These are phyloP conservation scores for Ecdyonurus torrentis DNA, from an alignment of 2,888 invertebrate species.

Conservation along the genomic window DNA sequence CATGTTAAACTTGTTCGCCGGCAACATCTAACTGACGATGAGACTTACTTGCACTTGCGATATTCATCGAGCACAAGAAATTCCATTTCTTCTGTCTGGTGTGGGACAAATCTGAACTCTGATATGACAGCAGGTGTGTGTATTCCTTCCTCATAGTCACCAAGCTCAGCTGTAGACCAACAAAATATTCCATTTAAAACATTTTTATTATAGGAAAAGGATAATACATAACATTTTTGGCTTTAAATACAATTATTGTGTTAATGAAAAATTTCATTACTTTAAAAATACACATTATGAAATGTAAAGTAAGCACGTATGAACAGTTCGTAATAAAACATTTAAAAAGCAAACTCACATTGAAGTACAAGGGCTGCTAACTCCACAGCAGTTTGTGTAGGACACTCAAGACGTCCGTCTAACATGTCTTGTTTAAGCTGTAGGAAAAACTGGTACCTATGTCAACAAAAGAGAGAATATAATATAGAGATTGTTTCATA, in stretches of 20 bases:
- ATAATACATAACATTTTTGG: no score
- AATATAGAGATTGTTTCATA: not conserved
- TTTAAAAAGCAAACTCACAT: constrained; percentile 63
- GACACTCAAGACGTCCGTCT: constrained; percentile 77
- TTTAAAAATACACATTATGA: not conserved
- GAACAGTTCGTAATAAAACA: not conserved
- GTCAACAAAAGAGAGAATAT: not conserved
- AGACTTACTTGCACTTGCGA: constrained; percentile 47
- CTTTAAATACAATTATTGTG: no score
- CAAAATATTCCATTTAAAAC: no score
- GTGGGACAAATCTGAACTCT: constrained; percentile 92
- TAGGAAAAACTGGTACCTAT: constrained; percentile 85
- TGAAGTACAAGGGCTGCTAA: constrained; percentile 84
- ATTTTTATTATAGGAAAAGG: no score
- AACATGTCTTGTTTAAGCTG: constrained; percentile 93
- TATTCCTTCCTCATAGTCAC: constrained; percentile 81
- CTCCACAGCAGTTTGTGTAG: constrained; percentile 73
- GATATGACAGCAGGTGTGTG: constrained; percentile 96
- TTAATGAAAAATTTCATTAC: not conserved
- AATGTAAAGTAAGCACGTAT: not conserved
- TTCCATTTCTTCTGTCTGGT: constrained; percentile 94
- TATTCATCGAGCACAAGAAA: constrained; percentile 83
- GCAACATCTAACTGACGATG: not conserved
- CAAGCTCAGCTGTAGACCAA: constrained; percentile 66
- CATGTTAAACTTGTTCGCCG: not conserved